Conservation (phyloP, 1,140 invertebrate genomes). For the Drosophila pseudoobscura region DNA sequence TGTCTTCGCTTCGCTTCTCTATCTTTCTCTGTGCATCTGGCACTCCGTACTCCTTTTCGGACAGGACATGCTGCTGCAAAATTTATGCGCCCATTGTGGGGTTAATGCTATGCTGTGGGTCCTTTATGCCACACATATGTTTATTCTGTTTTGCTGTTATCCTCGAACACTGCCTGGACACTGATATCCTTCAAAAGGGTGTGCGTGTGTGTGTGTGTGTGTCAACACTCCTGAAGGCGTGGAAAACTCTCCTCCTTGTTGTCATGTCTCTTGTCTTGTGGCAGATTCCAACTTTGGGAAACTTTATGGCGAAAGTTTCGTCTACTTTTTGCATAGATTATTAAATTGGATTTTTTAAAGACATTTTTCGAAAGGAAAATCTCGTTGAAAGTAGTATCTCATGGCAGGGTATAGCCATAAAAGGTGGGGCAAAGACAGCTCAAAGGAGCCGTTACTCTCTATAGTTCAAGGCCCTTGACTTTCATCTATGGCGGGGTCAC, state of each 20-base stretch:
- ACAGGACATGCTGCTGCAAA: slow-evolving; percentile 55
- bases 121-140: slow-evolving; percentile 13
- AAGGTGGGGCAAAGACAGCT: no score
- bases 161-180: slow-evolving; percentile 46
- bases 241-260: not conserved
- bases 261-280: slow-evolving; percentile 4
- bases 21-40: slow-evolving; percentile 40
- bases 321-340: not conserved
- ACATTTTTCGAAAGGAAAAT: no score
- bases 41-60: slow-evolving; percentile 29
- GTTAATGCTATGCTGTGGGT: slow-evolving; percentile 29
- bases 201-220: slow-evolving; percentile 14
- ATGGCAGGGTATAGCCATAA: no score
- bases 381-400: not conserved
- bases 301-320: not conserved
- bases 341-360: slow-evolving; percentile 2
- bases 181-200: slow-evolving; percentile 48
- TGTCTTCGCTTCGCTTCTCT: slow-evolving; percentile 34
- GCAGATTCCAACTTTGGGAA: slow-evolving; percentile 5
- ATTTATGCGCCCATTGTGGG: slow-evolving; percentile 46
- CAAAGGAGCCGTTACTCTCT: not conserved
- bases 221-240: slow-evolving; percentile 28
- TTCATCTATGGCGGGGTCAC: slow-evolving; percentile 26
- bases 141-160: slow-evolving; percentile 41
- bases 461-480: slow-evolving; percentile 41